Evolutionary conservation across 2,113 vertebrate species (phyloP).

Genomic region (Marmota flaviventris): DNA sequence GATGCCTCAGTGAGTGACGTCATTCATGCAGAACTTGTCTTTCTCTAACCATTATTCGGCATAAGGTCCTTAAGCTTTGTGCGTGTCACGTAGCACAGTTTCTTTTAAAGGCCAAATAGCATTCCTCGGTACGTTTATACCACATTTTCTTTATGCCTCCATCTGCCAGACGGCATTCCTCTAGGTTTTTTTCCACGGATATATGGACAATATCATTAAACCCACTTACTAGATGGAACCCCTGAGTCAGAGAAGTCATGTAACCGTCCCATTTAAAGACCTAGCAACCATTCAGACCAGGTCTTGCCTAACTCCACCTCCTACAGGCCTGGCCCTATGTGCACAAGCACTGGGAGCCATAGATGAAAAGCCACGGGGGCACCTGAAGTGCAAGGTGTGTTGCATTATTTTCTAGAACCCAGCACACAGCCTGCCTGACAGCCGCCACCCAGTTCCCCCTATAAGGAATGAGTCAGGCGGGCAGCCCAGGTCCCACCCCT

Average conservation of each 20-base stretch:
- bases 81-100: neutral
- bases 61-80: neutral
- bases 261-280: neutral
- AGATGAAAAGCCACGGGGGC: neutral
- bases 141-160: neutral
- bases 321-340: fast-evolving
- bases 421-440: too few species aligned
- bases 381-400: neutral
- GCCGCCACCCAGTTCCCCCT: neutral
- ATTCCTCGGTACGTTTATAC: neutral
- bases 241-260: neutral
- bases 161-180: neutral
- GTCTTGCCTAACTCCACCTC: neutral
- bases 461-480: neutral
- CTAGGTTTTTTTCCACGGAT: neutral
- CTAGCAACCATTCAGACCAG: neutral
- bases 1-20: neutral
- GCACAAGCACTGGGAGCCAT: neutral
- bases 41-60: neutral
- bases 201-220: neutral
- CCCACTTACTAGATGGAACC: neutral
- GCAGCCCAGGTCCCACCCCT: neutral
- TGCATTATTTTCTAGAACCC: neutral
- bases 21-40: neutral
- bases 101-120: neutral